Evolutionary conservation across 2,113 vertebrate species (phyloP).

Genomic region (Bambusicola thoracicus): DNA sequence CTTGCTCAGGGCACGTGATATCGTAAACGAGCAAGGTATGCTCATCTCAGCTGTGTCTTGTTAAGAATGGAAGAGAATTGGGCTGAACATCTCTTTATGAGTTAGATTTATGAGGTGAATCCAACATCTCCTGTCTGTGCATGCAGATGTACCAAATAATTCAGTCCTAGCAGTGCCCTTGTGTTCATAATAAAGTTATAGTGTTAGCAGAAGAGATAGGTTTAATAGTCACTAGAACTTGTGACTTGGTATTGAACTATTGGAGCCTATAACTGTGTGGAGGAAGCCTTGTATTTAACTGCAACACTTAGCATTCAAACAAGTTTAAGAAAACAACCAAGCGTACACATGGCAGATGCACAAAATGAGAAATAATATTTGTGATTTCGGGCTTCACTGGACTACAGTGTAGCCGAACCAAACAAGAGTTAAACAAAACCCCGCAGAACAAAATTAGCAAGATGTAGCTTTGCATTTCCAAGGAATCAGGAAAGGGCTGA

Average conservation of each 20-base stretch:
- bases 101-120: conserved; percentile 30
- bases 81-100: background rate
- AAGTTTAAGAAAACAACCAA: conserved; percentile 58
- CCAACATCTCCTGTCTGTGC: background rate
- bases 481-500: background rate
- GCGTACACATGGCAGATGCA: conserved; percentile 59
- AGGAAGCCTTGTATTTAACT: conserved; percentile 32
- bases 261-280: background rate
- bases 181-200: conserved; percentile 17
- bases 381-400: conserved; percentile 65
- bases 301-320: conserved; percentile 48
- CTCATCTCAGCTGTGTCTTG: background rate
- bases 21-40: background rate
- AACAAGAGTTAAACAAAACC: conserved; percentile 54
- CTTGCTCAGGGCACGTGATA: background rate
- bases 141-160: background rate
- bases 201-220: background rate
- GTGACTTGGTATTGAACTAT: background rate
- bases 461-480: background rate
- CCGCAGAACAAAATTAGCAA: conserved; percentile 2
- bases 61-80: background rate
- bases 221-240: conserved; percentile 20
- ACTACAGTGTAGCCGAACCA: conserved; percentile 34
- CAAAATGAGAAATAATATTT: conserved; percentile 67
- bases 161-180: background rate